Evolutionary conservation across 2,888 invertebrate species (phyloP), one percentile per base, ranked within the genome.

Genomic region (Lypha dubia): DNA sequence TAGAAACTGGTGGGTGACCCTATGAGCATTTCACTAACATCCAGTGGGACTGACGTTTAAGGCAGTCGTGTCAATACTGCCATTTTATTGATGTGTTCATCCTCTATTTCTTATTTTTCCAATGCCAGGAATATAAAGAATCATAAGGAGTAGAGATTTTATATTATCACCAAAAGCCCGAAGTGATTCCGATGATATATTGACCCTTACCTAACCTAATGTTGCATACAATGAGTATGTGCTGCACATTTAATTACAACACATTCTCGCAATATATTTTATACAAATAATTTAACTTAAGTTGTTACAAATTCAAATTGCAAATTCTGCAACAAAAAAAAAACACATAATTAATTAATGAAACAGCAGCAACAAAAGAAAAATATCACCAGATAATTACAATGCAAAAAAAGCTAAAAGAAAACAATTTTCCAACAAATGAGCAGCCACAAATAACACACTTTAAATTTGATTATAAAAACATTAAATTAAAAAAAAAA

Each of bases 381-480:
- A 32, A 9, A 7, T 20, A 60, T 62, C 49, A 62, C 49, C 38
- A 38, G 62, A 73, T 51, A 53, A 75, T 41, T 63, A 38, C 11
- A 24, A 68, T 68, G 20, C 11, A 22, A 53, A 38, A n/a, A 28
- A 24, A 41, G 9, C 11, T 35, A 51, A 62, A 51, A 22, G 17
- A 53, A 41, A 38, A 38, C 28, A 28, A 17, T 7, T 53, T 68
- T 7, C 44, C 24, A 51, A 68, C 49, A 49, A n/a, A 51, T 41
- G 35, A 68, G 22, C 46, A 68, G 24, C 58, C 20, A 24, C 46
- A 60, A 46, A 65, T 6, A 65, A 77, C 58, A 68, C 62, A 41
- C 38, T 53, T 62, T 28, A 60, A 65, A 71, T 79, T 63, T 79
- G 35, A 73, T 56, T 58, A 77, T 17, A 46, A 67, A 76, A 56